These are phyloP conservation scores for Macrotis lagotis DNA, from an alignment of 2,113 vertebrate species.

Conservation along the genomic window DNA sequence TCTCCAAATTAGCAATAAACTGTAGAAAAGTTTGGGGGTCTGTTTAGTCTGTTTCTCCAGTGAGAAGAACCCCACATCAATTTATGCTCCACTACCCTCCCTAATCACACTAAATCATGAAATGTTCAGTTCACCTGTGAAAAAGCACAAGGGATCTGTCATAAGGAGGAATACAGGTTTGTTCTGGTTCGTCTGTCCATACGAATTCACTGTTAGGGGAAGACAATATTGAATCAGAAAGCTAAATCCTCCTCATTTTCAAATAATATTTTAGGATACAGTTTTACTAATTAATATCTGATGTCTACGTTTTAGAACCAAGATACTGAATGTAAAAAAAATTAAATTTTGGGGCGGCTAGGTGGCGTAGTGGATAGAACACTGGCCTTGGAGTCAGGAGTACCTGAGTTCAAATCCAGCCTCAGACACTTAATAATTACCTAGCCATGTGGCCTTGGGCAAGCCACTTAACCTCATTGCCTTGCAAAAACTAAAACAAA, in stretches of 20 bases:
- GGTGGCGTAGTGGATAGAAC: too few relatives aligned
- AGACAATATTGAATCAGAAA: conserved; percentile 42
- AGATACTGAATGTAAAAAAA: conserved; percentile 35
- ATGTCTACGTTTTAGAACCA: conserved; percentile 55
- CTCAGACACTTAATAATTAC: too few relatives aligned
- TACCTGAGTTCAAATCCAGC: too few relatives aligned
- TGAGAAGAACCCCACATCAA: neutral
- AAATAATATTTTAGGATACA: neutral
- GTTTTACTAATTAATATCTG: conserved; percentile 51
- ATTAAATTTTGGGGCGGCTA: too few relatives aligned
- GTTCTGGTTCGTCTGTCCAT: neutral
- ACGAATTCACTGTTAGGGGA: conserved; percentile 21
- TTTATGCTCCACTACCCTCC: neutral
- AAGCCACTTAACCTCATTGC: too few relatives aligned
- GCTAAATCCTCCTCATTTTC: conserved; percentile 55
- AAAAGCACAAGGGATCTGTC: conserved; percentile 11
- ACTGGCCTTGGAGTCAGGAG: too few relatives aligned
- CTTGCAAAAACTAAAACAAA: too few relatives aligned
- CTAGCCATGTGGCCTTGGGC: too few relatives aligned
- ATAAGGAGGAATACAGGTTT: neutral
- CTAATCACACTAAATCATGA: neutral
- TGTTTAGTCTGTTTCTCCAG: neutral
- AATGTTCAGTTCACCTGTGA: neutral
- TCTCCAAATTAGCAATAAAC: neutral
- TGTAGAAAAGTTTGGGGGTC: neutral